Evolutionary conservation across 2,888 invertebrate species (phyloP).

Genomic region (Agapostemon virescens): DNA sequence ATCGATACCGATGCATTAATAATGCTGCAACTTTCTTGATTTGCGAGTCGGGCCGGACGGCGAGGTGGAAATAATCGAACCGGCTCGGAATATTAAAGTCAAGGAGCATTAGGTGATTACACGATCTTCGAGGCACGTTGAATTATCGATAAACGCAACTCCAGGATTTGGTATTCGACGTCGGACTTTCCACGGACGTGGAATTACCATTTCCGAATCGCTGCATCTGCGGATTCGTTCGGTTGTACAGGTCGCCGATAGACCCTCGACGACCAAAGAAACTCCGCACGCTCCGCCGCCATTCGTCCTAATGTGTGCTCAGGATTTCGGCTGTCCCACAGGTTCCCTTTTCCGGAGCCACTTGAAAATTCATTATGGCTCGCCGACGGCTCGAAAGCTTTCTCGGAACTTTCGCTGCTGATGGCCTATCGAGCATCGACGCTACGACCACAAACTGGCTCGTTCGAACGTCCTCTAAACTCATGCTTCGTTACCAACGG

Average conservation of each 20-base stretch:
- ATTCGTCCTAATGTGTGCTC: constrained; percentile 51
- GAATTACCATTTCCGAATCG: constrained; percentile 48
- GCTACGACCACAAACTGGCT: background rate
- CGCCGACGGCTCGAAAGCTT: constrained; percentile 32
- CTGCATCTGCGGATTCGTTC: constrained; percentile 56
- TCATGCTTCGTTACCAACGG: background rate
- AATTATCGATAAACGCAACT: constrained; percentile 49
- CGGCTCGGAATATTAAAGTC: constrained; percentile 44
- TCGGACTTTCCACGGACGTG: constrained; percentile 39
- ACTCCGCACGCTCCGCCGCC: constrained; percentile 35
- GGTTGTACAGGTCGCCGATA: constrained; percentile 15
- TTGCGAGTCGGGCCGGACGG: constrained; percentile 15
- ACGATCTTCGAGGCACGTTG: constrained; percentile 21
- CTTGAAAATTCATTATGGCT: constrained; percentile 54
- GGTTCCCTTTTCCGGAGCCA: constrained; percentile 33
- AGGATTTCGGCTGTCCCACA: constrained; percentile 47
- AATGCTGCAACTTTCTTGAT: constrained; percentile 47
- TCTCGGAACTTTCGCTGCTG: constrained; percentile 18
- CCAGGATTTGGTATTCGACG: constrained; percentile 26
- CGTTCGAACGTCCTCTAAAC: background rate
- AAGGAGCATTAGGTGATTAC: constrained; percentile 49
- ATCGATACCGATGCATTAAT: constrained; percentile 56
- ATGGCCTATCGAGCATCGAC: constrained; percentile 1
- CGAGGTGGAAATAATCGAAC: constrained; percentile 34
- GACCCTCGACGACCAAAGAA: constrained; percentile 38